Percentiles rank a stretch among this genome's conserved stretches.
phyloP scores from a whole-genome alignment of 2,113 vertebrate species.

The Colinus virginianus region DNA sequence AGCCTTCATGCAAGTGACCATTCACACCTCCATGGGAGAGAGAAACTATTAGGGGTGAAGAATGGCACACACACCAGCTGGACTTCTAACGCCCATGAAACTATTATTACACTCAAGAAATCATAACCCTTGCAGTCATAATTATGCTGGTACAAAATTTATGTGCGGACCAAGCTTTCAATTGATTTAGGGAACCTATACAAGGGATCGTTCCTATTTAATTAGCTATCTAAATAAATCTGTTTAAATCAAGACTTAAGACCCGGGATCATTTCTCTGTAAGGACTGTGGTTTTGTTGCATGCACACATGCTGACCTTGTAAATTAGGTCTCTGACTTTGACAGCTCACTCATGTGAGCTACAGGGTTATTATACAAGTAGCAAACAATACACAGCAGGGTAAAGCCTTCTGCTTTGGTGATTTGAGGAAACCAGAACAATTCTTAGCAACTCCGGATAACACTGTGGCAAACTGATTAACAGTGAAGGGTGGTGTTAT shows the following conservation, averaged over 20 bases:
- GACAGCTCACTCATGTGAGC: not conserved
- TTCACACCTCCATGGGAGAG: not conserved
- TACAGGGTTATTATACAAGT: not conserved
- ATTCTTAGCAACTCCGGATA: not conserved
- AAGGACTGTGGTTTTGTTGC: not conserved
- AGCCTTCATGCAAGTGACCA: not conserved
- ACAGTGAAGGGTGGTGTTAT: not conserved
- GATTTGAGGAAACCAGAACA: constrained; percentile 23
- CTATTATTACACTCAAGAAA: constrained; percentile 5
- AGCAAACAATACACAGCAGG: constrained; percentile 15
- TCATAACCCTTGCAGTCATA: not conserved
- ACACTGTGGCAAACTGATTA: not conserved
- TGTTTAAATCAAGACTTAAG: constrained; percentile 1
- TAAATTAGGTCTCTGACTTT: not conserved
- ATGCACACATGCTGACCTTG: not conserved
- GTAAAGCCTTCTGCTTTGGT: not conserved
- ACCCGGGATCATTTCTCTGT: not conserved
- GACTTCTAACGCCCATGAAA: not conserved
- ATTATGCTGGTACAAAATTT: not conserved
- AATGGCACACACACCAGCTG: not conserved
- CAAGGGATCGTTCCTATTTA: not conserved
- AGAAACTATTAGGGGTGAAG: not conserved
- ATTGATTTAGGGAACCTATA: not conserved
- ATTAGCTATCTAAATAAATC: constrained; percentile 4
- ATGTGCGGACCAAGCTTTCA: not conserved